Conservation (phyloP, 2,888 invertebrate species). For the Magallana nippona region DNA sequence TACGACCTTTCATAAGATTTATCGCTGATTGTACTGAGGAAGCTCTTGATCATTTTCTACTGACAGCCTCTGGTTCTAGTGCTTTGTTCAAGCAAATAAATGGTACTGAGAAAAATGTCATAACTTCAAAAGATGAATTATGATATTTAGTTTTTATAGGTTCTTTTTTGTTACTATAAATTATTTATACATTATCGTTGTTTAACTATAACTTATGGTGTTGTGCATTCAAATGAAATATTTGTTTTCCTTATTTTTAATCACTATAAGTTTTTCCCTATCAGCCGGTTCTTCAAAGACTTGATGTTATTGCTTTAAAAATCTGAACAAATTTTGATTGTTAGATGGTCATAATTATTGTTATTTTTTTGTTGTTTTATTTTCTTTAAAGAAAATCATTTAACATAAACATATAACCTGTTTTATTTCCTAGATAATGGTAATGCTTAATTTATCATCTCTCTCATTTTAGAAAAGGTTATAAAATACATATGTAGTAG, state of each 20-base stretch:
- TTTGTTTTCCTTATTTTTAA: neutral
- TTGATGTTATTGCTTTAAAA: too few relatives aligned
- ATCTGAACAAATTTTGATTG: too few relatives aligned
- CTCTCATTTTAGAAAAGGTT: too few relatives aligned
- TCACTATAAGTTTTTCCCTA: too few relatives aligned
- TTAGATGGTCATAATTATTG: too few relatives aligned
- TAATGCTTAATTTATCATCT: too few relatives aligned
- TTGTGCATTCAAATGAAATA: neutral
- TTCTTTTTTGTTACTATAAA: neutral
- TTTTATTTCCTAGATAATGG: too few relatives aligned
- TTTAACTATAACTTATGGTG: neutral
- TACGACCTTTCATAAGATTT: conserved; percentile 96
- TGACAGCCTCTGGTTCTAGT: conserved; percentile 64
- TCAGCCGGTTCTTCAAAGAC: too few relatives aligned
- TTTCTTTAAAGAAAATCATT: too few relatives aligned
- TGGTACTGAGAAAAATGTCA: conserved; percentile 46
- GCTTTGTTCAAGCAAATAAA: conserved; percentile 46
- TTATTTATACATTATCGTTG: neutral
- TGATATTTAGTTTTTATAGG: neutral
- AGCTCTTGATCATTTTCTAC: conserved; percentile 91
- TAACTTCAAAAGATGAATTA: conserved; percentile 39
- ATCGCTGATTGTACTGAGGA: conserved; percentile 93
- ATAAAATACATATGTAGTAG: too few relatives aligned
- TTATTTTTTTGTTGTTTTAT: too few relatives aligned
- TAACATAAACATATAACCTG: too few relatives aligned